phyloP scores from a whole-genome alignment of 2,113 vertebrate genomes.

The Heloderma charlesbogerti region DNA sequence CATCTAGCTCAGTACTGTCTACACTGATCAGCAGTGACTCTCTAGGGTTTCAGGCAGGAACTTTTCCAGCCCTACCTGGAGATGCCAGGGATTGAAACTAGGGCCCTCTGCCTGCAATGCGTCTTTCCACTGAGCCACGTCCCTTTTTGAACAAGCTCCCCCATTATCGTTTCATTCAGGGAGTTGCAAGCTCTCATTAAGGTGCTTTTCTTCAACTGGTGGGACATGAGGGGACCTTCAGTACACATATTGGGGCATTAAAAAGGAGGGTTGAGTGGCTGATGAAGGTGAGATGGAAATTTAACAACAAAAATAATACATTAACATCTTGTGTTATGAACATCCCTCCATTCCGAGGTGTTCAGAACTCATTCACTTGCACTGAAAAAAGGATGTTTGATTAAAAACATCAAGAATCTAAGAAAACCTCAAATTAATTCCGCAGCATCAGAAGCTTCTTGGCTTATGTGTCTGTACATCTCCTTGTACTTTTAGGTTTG shows the following conservation, averaged over 20 bases:
- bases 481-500: background rate
- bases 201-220: background rate
- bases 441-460: constrained; percentile 16
- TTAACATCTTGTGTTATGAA: background rate
- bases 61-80: no score
- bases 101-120: no score
- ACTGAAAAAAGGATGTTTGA: background rate
- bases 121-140: accelerated
- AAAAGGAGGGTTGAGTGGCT: background rate
- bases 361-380: background rate
- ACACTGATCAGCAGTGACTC: no score
- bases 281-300: background rate
- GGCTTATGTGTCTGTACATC: background rate
- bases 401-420: background rate
- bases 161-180: background rate
- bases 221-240: background rate
- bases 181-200: background rate
- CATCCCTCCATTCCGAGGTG: background rate
- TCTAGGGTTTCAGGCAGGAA: no score
- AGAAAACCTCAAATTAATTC: background rate
- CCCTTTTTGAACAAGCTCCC: background rate
- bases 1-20: no score
- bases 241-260: background rate
- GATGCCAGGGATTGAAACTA: no score
- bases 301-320: background rate